Conservation (phyloP, 2,113 vertebrate species). For the Sialia sialis region DNA sequence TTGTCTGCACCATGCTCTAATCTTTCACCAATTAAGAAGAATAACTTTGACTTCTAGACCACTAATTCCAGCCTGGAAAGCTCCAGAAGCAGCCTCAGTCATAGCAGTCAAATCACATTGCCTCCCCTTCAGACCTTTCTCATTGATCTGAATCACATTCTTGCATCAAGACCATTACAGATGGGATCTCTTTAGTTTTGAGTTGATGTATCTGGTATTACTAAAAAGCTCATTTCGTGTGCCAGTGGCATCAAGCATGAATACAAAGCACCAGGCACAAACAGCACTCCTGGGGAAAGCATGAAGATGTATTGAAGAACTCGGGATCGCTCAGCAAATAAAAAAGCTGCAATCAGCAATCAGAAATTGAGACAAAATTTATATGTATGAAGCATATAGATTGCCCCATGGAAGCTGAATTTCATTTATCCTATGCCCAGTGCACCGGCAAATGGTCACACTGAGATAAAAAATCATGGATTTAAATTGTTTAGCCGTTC, state of each 20-base stretch:
- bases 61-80: background rate
- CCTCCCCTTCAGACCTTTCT: background rate
- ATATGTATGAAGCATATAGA: background rate
- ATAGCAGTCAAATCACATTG: background rate
- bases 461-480: background rate
- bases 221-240: background rate
- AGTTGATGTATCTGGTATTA: background rate
- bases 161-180: background rate
- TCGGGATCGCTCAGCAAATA: background rate
- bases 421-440: background rate
- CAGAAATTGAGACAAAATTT: background rate
- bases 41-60: background rate
- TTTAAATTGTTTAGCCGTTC: background rate
- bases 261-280: background rate
- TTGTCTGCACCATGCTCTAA: background rate
- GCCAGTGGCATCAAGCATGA: background rate
- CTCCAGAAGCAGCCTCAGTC: background rate
- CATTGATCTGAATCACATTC: rapidly evolving
- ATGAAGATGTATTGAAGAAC: background rate
- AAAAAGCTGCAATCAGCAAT: background rate
- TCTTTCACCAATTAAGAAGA: background rate
- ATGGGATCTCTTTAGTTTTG: background rate
- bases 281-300: background rate
- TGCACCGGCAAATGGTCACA: background rate
- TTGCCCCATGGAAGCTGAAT: background rate